These are phyloP conservation scores for Aramus guarauna DNA, from an alignment of 2,113 vertebrate genomes.

Conservation along the genomic window DNA sequence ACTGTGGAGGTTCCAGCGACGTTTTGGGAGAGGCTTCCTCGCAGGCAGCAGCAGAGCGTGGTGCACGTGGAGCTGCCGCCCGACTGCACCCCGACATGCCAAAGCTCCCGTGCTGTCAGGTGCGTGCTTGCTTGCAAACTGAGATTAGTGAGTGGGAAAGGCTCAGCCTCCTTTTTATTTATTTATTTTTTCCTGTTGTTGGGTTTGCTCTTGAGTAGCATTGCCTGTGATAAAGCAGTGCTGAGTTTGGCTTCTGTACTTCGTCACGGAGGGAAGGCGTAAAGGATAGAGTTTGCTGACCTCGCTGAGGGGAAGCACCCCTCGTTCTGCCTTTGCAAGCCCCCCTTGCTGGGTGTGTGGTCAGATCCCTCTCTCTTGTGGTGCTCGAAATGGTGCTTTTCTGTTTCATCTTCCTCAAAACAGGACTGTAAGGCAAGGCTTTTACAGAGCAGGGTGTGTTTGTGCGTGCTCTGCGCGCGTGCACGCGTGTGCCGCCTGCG, in stretches of 20 bases:
- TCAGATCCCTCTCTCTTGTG: background rate
- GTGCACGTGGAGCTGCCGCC: accelerated
- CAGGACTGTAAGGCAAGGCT: background rate
- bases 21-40: background rate
- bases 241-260: background rate
- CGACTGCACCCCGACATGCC: background rate
- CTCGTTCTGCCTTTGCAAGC: background rate
- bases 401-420: background rate
- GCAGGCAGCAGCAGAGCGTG: background rate
- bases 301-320: background rate
- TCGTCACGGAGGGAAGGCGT: accelerated
- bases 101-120: accelerated
- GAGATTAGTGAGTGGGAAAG: background rate
- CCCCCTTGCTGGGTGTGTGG: background rate
- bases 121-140: background rate
- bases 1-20: background rate
- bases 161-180: background rate
- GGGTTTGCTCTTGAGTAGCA: background rate
- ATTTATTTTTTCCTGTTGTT: background rate
- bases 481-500: background rate
- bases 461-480: background rate
- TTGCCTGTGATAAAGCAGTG: background rate
- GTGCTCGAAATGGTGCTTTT: background rate
- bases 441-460: accelerated
- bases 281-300: background rate